Evolutionary conservation across 2,113 vertebrate genomes (phyloP).

Genomic region (Microtus richardsoni): DNA sequence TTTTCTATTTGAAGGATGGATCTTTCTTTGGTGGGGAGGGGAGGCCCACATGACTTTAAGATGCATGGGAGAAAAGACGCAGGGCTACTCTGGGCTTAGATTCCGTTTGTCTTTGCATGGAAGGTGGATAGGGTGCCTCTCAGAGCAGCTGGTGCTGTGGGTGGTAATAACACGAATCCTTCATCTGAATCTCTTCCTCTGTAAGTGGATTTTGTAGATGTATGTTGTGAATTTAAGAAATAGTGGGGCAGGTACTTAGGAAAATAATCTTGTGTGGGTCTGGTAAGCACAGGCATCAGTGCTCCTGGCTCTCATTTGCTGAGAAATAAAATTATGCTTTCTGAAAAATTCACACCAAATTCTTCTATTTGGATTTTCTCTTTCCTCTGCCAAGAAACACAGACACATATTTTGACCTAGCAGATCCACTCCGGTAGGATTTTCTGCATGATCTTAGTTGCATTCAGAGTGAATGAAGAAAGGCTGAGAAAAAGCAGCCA

Average conservation of each 20-base stretch:
- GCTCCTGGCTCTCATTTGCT: slow-evolving; percentile 59
- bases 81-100: not conserved
- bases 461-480: not conserved
- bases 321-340: slow-evolving; percentile 63
- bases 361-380: slow-evolving; percentile 49
- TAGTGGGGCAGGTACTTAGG: not conserved
- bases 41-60: slow-evolving; percentile 28
- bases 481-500: not conserved
- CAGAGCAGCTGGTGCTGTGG: not conserved
- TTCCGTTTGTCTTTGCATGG: not conserved
- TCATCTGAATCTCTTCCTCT: slow-evolving; percentile 62
- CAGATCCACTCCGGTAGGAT: not conserved
- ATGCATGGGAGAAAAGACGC: not conserved
- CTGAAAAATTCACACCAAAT: slow-evolving; percentile 64
- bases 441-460: slow-evolving; percentile 28
- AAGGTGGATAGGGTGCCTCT: slow-evolving; percentile 34
- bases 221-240: slow-evolving; percentile 59
- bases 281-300: slow-evolving; percentile 1
- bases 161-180: slow-evolving; percentile 60
- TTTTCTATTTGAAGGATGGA: not conserved
- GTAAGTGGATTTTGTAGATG: slow-evolving; percentile 2
- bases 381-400: slow-evolving; percentile 5
- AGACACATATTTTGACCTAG: slow-evolving; percentile 5
- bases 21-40: not conserved
- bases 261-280: slow-evolving; percentile 58